These are phyloP conservation scores for Philotrypesis tridentata DNA, from an alignment of 1,140 invertebrate species.

Conservation along the genomic window DNA sequence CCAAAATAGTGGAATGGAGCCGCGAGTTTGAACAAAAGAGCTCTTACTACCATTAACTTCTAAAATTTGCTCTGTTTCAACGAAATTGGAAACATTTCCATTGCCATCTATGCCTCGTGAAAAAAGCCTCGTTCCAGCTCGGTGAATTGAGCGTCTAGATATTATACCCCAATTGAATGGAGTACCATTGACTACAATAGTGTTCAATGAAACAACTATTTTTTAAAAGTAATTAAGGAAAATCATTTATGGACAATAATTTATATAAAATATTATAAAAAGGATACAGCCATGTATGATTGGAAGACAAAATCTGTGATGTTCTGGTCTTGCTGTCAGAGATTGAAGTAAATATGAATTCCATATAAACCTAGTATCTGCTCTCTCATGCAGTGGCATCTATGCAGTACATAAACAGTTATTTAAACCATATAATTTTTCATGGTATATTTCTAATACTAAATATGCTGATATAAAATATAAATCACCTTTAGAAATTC, in stretches of 20 bases:
- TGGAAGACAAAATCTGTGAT: conserved; percentile 88
- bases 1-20: conserved; percentile 98
- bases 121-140: conserved; percentile 90
- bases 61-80: conserved; percentile 93
- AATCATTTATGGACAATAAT: conserved; percentile 13
- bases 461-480: background rate
- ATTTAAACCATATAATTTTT: too few species aligned
- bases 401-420: conserved; percentile 52
- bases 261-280: conserved; percentile 56
- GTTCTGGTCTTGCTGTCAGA: conserved; percentile 78
- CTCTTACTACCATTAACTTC: conserved; percentile 84
- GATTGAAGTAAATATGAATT: conserved; percentile 87
- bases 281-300: conserved; percentile 93
- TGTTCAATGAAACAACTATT: conserved; percentile 87
- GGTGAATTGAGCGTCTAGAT: conserved; percentile 85
- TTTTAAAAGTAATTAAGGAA: conserved; percentile 61
- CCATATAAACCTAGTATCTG: conserved; percentile 94
- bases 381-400: conserved; percentile 82
- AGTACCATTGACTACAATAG: conserved; percentile 86
- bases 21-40: conserved; percentile 95
- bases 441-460: too few species aligned
- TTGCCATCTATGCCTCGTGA: conserved; percentile 88
- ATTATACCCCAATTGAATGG: conserved; percentile 91
- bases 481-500: conserved; percentile 82
- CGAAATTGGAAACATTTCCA: conserved; percentile 97